Percentiles rank a stretch among this genome's conserved stretches.
These are phyloP conservation scores for Peromyscus maniculatus DNA, from an alignment of 2,113 vertebrate genomes.

Conservation along the genomic window DNA sequence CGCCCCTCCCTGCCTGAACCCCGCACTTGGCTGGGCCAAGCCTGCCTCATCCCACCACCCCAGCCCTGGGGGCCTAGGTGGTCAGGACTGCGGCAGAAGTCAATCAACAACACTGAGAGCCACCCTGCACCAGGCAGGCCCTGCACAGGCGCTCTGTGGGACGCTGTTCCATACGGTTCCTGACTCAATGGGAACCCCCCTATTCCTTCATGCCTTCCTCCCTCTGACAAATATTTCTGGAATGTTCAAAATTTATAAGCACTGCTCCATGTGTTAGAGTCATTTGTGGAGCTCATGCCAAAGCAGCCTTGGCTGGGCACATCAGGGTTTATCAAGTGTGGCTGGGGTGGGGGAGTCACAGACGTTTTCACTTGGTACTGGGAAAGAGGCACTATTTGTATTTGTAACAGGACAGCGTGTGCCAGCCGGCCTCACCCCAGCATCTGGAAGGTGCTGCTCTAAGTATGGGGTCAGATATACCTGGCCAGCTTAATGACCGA, in stretches of 20 bases:
- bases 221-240: neutral
- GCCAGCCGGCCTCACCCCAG: neutral
- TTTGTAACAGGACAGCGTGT: neutral
- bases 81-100: neutral
- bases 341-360: too few species aligned
- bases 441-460: neutral
- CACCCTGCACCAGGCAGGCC: neutral
- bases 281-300: neutral
- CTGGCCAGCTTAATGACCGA: neutral
- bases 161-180: too few species aligned
- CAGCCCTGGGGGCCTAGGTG: neutral
- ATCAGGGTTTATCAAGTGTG: neutral
- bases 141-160: neutral
- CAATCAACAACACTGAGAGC: neutral
- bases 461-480: neutral
- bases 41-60: neutral
- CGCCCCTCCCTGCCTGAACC: neutral
- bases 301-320: neutral
- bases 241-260: neutral
- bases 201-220: neutral
- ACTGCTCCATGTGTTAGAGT: neutral
- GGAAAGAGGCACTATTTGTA: neutral
- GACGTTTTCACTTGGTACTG: neutral
- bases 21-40: neutral
- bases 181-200: neutral